Evolutionary conservation across 2,888 invertebrate genomes (phyloP).

Genomic region (Archips crataeganus): DNA sequence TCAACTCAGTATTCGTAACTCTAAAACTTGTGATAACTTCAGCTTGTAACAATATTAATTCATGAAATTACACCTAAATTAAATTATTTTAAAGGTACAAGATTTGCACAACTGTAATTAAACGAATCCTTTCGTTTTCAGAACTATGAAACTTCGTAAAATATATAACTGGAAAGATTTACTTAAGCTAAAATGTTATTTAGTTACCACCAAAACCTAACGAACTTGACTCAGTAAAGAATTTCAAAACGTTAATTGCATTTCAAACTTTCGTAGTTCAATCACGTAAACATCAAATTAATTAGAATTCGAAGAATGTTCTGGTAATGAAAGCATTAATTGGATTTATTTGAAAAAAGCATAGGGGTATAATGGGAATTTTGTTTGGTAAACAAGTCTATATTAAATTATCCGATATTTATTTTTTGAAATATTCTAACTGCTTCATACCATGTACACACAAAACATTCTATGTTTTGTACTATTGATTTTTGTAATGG

Average conservation of each 20-base stretch:
- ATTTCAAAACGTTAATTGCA: constrained; percentile 27
- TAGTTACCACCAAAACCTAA: constrained; percentile 27
- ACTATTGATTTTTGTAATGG: neutral
- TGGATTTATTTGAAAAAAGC: neutral
- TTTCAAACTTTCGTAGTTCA: constrained; percentile 25
- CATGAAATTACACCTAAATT: neutral
- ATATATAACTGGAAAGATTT: constrained; percentile 16
- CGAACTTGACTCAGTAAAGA: constrained; percentile 18
- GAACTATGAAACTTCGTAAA: constrained; percentile 2
- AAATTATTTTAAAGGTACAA: neutral
- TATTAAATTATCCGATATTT: neutral
- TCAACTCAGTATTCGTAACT: neutral
- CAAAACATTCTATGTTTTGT: neutral
- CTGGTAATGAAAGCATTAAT: neutral
- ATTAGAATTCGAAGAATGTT: neutral
- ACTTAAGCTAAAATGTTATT: constrained; percentile 26
- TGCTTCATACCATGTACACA: neutral
- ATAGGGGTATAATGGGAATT: neutral
- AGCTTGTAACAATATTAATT: neutral
- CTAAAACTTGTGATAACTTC: neutral
- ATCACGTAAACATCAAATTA: constrained; percentile 31
- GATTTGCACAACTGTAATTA: neutral
- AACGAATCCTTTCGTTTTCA: neutral
- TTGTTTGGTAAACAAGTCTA: neutral
- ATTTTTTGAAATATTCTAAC: no score